Conservation (phyloP, 2,797 vertebrate species). For the Capromys pilorides region DNA sequence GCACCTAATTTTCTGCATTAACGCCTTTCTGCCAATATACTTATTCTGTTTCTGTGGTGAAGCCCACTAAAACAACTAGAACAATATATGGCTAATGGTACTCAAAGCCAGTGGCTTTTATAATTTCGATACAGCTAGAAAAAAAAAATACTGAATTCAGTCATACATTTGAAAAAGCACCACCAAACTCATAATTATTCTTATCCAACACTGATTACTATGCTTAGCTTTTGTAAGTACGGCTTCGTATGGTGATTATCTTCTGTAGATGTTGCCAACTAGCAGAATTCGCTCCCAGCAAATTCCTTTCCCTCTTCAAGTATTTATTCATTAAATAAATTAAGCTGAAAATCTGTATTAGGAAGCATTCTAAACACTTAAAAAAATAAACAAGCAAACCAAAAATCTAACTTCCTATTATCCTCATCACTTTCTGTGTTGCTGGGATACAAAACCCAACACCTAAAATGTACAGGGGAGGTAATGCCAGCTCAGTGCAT, state of each 20-base stretch:
- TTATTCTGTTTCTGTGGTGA: background rate
- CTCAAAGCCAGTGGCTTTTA: background rate
- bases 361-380: background rate
- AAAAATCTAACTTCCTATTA: background rate
- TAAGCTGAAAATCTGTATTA: background rate
- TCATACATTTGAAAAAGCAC: background rate
- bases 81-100: background rate
- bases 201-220: background rate
- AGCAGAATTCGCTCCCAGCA: background rate
- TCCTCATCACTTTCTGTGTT: background rate
- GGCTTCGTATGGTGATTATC: background rate
- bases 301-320: background rate
- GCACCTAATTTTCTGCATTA: background rate
- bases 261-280: background rate
- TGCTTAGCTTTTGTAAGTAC: background rate
- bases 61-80: background rate
- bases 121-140: background rate
- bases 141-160: background rate
- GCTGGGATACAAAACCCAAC: background rate
- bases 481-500: background rate
- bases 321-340: slow-evolving; percentile 7
- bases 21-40: background rate
- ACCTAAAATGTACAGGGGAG: background rate
- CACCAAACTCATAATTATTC: background rate
- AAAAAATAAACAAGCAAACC: slow-evolving; percentile 5